These are phyloP conservation scores for Poliocrania exsul DNA, from an alignment of 2,797 vertebrate species.

Conservation along the genomic window DNA sequence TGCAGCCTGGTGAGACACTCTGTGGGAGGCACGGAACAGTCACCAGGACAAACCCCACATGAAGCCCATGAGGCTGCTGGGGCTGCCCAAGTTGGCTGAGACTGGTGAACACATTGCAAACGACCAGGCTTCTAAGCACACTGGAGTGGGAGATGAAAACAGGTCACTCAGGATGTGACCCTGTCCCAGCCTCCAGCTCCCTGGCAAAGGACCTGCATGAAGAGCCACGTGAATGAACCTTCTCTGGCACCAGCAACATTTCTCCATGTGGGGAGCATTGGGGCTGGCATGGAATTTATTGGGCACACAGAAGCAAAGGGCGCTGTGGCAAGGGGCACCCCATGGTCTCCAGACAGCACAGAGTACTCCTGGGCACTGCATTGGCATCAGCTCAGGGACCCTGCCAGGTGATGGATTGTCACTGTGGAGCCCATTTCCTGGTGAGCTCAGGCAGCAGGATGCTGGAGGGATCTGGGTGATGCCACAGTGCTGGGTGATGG, in stretches of 20 bases:
- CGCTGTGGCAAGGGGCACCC: no score
- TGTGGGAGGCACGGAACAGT: conserved; percentile 13
- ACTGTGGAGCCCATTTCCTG: neutral
- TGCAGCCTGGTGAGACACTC: conserved; percentile 75
- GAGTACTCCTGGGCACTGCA: no score
- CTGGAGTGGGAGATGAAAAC: neutral
- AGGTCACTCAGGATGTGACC: neutral
- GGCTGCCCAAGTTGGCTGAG: neutral
- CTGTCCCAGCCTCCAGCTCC: neutral
- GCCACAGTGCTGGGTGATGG: accelerated
- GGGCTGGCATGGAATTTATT: no score
- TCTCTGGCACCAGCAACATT: neutral
- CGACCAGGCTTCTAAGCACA: neutral
- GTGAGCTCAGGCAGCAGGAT: neutral
- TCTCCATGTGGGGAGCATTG: no score
- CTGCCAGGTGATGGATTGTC: no score
- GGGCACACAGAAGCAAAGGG: no score
- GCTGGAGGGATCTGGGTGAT: neutral
- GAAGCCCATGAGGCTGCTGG: accelerated
- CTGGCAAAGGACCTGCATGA: accelerated
- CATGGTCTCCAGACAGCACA: no score
- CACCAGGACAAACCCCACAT: accelerated
- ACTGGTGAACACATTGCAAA: neutral
- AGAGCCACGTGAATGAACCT: neutral
- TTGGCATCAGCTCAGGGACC: no score